phyloP scores from a whole-genome alignment of 2,797 vertebrate genomes.

The Lacerta bilineata region DNA sequence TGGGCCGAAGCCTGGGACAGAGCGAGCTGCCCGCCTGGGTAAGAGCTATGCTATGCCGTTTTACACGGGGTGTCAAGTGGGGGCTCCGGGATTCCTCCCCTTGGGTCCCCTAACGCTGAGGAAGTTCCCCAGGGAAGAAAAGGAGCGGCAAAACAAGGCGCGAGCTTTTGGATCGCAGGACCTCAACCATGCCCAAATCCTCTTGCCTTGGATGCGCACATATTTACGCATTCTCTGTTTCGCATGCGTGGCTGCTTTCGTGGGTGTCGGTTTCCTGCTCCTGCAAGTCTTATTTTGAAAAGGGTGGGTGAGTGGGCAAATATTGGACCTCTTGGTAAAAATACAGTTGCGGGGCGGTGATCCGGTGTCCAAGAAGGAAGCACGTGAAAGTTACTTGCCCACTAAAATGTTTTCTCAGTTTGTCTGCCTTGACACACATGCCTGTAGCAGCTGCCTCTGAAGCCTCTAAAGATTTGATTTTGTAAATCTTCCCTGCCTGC shows the following conservation, averaged over 20 bases:
- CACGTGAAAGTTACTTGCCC: not conserved
- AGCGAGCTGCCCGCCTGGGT: constrained; percentile 78
- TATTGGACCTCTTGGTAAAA: not conserved
- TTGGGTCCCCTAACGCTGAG: not conserved
- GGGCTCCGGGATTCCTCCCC: not conserved
- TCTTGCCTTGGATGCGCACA: not conserved
- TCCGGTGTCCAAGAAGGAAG: not conserved
- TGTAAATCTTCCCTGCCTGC: not conserved
- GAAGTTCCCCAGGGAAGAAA: not conserved
- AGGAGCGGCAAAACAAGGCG: not conserved
- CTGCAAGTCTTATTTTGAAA: not conserved
- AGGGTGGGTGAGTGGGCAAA: not conserved
- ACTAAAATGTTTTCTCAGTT: not conserved
- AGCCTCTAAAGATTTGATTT: not conserved
- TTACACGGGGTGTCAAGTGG: too few species aligned
- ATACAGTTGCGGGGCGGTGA: not conserved
- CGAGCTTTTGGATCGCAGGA: not conserved
- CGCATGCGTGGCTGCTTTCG: not conserved
- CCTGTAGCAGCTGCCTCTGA: not conserved
- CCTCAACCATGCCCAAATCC: not conserved
- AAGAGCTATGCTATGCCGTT: constrained; percentile 43
- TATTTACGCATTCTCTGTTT: not conserved
- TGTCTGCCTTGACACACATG: not conserved
- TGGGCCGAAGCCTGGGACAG: constrained; percentile 73
- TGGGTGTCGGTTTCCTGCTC: not conserved